A percentile compares a stretch with the other conserved stretches of the same genome.
phyloP scores from a whole-genome alignment of 2,888 invertebrate genomes.

The Himalopsyche kuldschensis region DNA sequence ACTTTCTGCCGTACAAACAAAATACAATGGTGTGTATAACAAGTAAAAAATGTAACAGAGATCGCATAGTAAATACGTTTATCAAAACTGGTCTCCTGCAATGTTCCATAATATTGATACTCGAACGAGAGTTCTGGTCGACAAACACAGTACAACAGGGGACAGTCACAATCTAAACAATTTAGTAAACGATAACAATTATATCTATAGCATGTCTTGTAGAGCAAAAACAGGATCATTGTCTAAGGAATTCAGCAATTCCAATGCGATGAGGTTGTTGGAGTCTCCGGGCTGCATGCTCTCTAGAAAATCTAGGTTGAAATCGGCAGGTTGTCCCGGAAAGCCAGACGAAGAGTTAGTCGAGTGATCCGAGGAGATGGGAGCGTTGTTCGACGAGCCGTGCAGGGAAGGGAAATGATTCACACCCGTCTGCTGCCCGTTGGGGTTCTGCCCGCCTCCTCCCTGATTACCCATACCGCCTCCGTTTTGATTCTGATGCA shows the following conservation, averaged over 20 bases:
- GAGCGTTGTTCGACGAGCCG: conserved; percentile 4
- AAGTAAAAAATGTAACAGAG: not conserved
- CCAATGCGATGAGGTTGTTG: conserved; percentile 77
- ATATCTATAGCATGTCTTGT: conserved; percentile 62
- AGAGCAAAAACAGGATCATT: conserved; percentile 70
- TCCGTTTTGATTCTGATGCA: conserved; percentile 46
- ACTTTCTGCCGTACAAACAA: too few relatives aligned
- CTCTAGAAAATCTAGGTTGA: conserved; percentile 84
- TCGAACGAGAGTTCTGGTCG: not conserved
- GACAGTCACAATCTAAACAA: not conserved
- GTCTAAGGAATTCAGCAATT: conserved; percentile 81
- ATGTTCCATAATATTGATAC: not conserved
- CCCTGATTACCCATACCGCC: conserved; percentile 26
- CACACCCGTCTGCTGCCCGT: conserved; percentile 45
- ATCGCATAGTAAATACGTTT: not conserved
- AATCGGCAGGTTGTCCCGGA: conserved; percentile 63
- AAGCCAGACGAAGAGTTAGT: conserved; percentile 51
- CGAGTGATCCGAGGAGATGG: not conserved
- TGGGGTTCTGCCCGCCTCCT: conserved; percentile 4
- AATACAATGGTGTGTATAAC: too few relatives aligned
- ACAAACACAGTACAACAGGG: not conserved
- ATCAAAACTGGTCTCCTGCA: not conserved
- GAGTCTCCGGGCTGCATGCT: conserved; percentile 77
- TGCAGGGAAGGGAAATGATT: conserved; percentile 29
- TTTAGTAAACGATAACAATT: not conserved